Evolutionary conservation across 2,888 invertebrate species (phyloP), one percentile per base, ranked within the genome.

Genomic region (Agelastica alni): DNA sequence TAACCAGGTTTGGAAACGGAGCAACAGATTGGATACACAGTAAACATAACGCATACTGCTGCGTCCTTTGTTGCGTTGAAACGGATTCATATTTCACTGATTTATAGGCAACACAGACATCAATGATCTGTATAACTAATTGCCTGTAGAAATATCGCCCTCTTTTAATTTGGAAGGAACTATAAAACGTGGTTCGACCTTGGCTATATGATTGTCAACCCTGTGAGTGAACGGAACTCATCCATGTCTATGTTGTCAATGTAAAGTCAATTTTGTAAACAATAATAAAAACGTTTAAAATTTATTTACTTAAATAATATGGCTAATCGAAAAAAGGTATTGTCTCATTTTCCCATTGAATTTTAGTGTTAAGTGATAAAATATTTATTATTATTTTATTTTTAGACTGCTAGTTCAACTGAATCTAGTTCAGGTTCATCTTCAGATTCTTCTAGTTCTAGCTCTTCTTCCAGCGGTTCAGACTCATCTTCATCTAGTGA

Each of bases 401-500:
- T 70, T 53, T 60, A 73, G 73, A 62, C 59, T 58, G 79, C 79
- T 18, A 82, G 41, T 45, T 83, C 84, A 2, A 72, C 75, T 10
- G 85, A 85, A 62, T 83, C 84, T 55, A 83, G 83, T 64, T 85
- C 87, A 20, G 86, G 81, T 4, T 84, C 86, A 6, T 79, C 83
- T 2, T 87, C 88, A 0, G 88, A 86, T 62, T 87, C 83, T 66
- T 81, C 83, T 0, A 79, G 85, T 0, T 87, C 87, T 65, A 86
- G 84, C 30, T 86, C 85, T 53, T 86, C 86, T 0, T 84, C 88
- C 0, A 86, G 85, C 56, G 85, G 84, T 49, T 86, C 88, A 0
- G 88, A 84, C 31, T 86, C 87, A 2, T 87, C 83, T 0, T 85
- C 84, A 2, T 84, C 85, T 30, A 87, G 85, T 64, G 90, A 88